Base-by-base conservation (phyloP, 2,113 vertebrate genomes). In the Strix uralensis region DNA sequence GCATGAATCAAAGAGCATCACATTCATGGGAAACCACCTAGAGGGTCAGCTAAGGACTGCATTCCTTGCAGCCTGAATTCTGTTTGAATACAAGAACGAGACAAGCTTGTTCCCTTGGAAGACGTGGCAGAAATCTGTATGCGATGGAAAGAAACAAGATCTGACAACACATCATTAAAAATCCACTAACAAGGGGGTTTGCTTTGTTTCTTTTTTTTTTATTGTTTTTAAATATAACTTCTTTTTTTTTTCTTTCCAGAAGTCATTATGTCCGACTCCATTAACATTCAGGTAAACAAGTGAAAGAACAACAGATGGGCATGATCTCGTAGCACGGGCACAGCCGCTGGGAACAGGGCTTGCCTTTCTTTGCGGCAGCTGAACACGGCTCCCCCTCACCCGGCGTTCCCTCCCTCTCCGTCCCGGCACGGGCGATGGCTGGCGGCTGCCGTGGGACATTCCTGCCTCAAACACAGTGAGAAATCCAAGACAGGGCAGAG, bases 251-350 rank as follows among this genome's bases (percentile, higher is more conserved):
- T 66, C 44, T 92, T 83, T 85, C 61, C 84, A 94, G 97, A 95
- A 92, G 91, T 96, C 83, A 92, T 90, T 94, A 92, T 87, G 83
- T 91, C 85, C 0, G 49, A 95, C 88, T 95, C 80, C 67, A 57
- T 94, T 94, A 96, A 97, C 94, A 96, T 95, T 97, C 94, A 97
- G 96, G 92, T 94, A 90, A 96, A 94, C 89, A 95, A 95, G 88
- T 86, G 95, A 96, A 75, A 94, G 80, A 96, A 97, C 90, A 97
- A 81, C 78, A 93, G 94, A 95, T 94, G 93, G 88, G 83, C 80
- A 92, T 72, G 91, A 93, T 89, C 86, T 90, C 0, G 5, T 27
- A 87, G 95, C 92, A 87, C 22, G 9, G 95, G 87, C 80, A 49
- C 82, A 93, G 73, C 80, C 1, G 0, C 88, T 1, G 34, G 82